Conservation (phyloP, 2,797 vertebrate genomes). For the Schizopygopsis malacanthus region DNA sequence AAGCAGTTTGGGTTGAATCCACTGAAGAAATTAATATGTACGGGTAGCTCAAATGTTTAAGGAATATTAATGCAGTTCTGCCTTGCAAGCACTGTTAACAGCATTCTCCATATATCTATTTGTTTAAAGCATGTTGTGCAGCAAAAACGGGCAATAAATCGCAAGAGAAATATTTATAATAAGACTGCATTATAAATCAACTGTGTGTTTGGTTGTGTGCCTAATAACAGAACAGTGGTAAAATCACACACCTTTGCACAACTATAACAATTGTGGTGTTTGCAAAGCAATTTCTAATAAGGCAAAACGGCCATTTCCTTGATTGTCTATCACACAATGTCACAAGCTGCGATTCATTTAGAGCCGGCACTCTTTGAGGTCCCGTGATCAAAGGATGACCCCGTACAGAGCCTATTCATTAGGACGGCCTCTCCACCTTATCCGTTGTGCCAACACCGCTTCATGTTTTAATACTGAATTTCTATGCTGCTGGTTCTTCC, state of each 20-base stretch:
- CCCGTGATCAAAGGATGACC: conserved; percentile 53
- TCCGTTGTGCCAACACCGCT: conserved; percentile 50
- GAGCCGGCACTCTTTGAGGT: conserved; percentile 46
- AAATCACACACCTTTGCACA: not conserved
- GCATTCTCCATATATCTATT: not conserved
- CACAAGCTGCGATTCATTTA: conserved; percentile 38
- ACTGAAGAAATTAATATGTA: not conserved
- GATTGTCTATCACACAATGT: conserved; percentile 48
- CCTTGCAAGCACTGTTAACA: not conserved
- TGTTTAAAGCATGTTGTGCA: not conserved
- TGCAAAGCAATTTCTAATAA: conserved; percentile 35
- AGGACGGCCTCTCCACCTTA: conserved; percentile 48
- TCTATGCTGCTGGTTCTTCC: conserved; percentile 57
- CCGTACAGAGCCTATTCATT: conserved; percentile 55
- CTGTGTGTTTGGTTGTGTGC: not conserved
- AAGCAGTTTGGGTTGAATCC: not conserved
- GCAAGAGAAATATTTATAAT: not conserved
- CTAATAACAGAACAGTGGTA: not conserved
- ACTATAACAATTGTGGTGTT: not conserved
- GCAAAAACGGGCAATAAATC: not conserved
- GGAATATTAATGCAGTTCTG: not conserved
- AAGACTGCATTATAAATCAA: conserved; percentile 48
- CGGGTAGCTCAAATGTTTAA: not conserved
- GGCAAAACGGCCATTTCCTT: conserved; percentile 37
- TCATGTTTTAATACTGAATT: conserved; percentile 58